Evolutionary conservation across 2,888 invertebrate species (phyloP).

Genomic region (Deilephila porcellus): DNA sequence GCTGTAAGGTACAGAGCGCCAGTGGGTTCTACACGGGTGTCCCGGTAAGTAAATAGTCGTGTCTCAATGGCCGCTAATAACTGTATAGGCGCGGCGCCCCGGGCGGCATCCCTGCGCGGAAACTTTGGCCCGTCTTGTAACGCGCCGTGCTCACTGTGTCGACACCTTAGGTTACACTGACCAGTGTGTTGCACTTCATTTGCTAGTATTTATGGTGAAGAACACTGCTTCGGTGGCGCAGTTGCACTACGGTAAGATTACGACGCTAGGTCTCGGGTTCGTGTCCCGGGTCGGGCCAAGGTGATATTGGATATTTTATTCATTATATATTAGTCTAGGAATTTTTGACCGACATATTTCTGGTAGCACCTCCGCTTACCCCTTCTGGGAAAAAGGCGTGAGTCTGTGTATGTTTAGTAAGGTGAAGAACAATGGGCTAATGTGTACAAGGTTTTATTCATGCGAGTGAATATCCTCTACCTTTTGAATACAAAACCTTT

Average conservation of each 20-base stretch:
- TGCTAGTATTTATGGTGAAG: background rate
- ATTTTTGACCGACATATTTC: too few relatives aligned
- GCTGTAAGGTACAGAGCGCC: slow-evolving; percentile 44
- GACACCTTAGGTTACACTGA: slow-evolving; percentile 2
- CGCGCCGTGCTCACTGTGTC: slow-evolving; percentile 21
- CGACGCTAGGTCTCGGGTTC: too few relatives aligned
- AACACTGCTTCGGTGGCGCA: background rate
- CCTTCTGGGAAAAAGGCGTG: too few relatives aligned
- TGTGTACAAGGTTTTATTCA: background rate
- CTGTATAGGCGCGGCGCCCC: slow-evolving; percentile 71
- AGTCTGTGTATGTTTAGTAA: too few relatives aligned
- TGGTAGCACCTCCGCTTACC: too few relatives aligned
- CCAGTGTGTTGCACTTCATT: background rate
- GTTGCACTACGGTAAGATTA: too few relatives aligned
- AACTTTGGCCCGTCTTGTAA: slow-evolving; percentile 59
- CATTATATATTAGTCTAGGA: too few relatives aligned
- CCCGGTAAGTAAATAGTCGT: slow-evolving; percentile 80
- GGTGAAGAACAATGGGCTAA: background rate
- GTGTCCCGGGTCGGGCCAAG: too few relatives aligned
- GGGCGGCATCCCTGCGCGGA: slow-evolving; percentile 68
- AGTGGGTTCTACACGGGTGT: slow-evolving; percentile 56
- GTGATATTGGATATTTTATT: too few relatives aligned
- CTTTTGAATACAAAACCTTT: too few relatives aligned
- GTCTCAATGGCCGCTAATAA: slow-evolving; percentile 78
- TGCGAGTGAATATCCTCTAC: too few relatives aligned